Evolutionary conservation across 2,888 invertebrate species (phyloP).

Genomic region (Dimorphilus gyrociliatus): DNA sequence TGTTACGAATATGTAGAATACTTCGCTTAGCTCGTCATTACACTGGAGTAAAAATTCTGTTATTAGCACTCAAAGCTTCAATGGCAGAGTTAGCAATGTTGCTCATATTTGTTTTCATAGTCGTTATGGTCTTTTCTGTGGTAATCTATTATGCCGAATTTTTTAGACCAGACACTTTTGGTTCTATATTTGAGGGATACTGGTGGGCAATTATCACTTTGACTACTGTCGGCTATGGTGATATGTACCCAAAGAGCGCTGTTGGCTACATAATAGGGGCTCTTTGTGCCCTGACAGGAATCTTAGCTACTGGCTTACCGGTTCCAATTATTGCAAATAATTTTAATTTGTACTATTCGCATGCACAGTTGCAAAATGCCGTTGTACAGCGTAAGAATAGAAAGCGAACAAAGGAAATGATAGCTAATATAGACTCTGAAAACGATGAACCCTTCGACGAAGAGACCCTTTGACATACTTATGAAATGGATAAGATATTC

Average conservation of each 20-base stretch:
- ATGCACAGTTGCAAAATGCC: conserved; percentile 9
- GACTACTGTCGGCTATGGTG: conserved; percentile 23
- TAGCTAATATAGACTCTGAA: no score
- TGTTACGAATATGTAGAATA: conserved; percentile 15
- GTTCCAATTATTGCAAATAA: conserved; percentile 24
- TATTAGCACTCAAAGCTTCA: conserved; percentile 14
- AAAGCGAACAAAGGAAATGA: no score
- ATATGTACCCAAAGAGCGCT: conserved; percentile 17
- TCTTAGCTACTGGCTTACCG: conserved; percentile 20
- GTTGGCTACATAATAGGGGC: conserved; percentile 19
- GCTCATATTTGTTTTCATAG: conserved; percentile 14
- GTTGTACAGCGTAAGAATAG: conserved; percentile 6
- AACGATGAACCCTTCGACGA: no score
- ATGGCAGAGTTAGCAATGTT: conserved; percentile 14
- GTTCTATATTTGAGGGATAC: conserved; percentile 12
- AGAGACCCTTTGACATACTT: no score
- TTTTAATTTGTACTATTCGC: conserved; percentile 17
- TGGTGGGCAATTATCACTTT: conserved; percentile 24
- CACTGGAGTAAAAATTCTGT: conserved; percentile 14
- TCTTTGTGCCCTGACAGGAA: conserved; percentile 21
- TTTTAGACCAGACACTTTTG: conserved; percentile 12
- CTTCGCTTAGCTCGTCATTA: conserved; percentile 16
- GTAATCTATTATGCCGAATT: conserved; percentile 17
- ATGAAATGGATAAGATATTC: no score
- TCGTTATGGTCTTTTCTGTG: conserved; percentile 15